Evolutionary conservation across 1,140 invertebrate genomes (phyloP).

Genomic region (Cotesia chilonis): DNA sequence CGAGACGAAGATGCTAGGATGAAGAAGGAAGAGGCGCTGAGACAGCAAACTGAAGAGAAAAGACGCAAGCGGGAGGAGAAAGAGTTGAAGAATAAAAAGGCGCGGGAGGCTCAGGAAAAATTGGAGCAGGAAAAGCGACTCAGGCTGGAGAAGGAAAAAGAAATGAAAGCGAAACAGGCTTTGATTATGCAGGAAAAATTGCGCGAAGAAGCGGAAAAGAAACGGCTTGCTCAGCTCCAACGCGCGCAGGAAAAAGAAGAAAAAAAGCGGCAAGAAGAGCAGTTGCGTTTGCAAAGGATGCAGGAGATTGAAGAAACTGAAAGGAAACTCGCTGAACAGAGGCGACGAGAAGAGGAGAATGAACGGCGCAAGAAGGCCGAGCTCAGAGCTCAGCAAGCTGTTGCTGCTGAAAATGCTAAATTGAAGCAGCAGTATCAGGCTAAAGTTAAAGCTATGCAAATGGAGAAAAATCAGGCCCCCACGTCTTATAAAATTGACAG

Average conservation of each 20-base stretch:
- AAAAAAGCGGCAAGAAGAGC: constrained; percentile 59
- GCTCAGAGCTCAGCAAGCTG: constrained; percentile 54
- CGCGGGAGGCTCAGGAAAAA: constrained; percentile 68
- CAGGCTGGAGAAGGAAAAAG: constrained; percentile 58
- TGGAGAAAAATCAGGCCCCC: constrained; percentile 28
- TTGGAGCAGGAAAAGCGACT: constrained; percentile 57
- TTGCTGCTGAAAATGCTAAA: constrained; percentile 57
- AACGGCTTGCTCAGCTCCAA: constrained; percentile 51
- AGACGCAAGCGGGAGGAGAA: constrained; percentile 70
- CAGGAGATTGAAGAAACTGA: constrained; percentile 68
- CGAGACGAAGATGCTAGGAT: constrained; percentile 55
- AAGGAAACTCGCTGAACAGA: constrained; percentile 65
- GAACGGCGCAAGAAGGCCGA: constrained; percentile 58
- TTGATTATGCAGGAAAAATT: constrained; percentile 53
- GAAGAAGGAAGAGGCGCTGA: constrained; percentile 61
- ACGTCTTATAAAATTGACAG: constrained; percentile 55
- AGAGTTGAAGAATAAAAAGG: constrained; percentile 68
- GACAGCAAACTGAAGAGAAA: constrained; percentile 65
- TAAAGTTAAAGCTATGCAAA: constrained; percentile 30
- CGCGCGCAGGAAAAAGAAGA: constrained; percentile 65
- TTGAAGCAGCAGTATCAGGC: constrained; percentile 48
- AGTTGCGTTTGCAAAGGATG: constrained; percentile 54
- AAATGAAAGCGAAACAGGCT: constrained; percentile 60
- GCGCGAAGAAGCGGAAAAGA: constrained; percentile 58
- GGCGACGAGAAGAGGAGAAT: constrained; percentile 62